These are phyloP conservation scores for Branchellion lobata DNA, from an alignment of 2,888 invertebrate species.

Conservation along the genomic window DNA sequence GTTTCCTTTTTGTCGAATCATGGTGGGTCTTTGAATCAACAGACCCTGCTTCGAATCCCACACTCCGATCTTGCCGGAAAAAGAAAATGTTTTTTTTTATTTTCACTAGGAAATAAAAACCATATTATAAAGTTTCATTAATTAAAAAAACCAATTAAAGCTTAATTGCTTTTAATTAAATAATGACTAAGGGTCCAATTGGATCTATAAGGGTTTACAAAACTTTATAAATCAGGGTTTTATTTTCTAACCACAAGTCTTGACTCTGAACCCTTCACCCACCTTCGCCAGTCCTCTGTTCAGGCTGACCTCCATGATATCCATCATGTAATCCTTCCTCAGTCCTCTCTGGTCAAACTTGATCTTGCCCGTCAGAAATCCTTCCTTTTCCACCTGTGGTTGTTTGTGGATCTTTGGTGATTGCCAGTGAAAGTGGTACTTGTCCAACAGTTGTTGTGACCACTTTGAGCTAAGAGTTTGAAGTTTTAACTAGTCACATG, in stretches of 20 bases:
- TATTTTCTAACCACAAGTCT: too few relatives aligned
- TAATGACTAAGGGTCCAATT: too few relatives aligned
- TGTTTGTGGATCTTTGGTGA: background rate
- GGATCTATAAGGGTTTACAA: too few relatives aligned
- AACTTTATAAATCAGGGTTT: too few relatives aligned
- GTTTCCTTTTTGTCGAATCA: slow-evolving; percentile 28
- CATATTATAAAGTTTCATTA: too few relatives aligned
- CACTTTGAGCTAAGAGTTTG: too few relatives aligned
- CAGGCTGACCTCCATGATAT: slow-evolving; percentile 56
- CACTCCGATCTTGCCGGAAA: slow-evolving; percentile 37
- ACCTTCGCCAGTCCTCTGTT: slow-evolving; percentile 51
- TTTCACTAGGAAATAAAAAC: background rate
- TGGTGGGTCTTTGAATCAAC: slow-evolving; percentile 8
- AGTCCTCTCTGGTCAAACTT: slow-evolving; percentile 56
- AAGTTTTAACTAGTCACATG: too few relatives aligned
- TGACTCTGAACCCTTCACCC: too few relatives aligned
- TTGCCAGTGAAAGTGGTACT: too few relatives aligned
- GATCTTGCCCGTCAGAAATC: slow-evolving; percentile 57
- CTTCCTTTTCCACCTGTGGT: slow-evolving; percentile 54
- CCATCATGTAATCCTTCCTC: slow-evolving; percentile 54
- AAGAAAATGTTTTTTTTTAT: background rate
- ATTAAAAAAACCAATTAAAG: too few relatives aligned
- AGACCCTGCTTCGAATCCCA: slow-evolving; percentile 43
- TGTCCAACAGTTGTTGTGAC: too few relatives aligned
- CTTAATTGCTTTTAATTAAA: too few relatives aligned